Evolutionary conservation across 1,140 invertebrate genomes (phyloP), one percentile per base, ranked within the genome.

Genomic region (Batillaria attramentaria): DNA sequence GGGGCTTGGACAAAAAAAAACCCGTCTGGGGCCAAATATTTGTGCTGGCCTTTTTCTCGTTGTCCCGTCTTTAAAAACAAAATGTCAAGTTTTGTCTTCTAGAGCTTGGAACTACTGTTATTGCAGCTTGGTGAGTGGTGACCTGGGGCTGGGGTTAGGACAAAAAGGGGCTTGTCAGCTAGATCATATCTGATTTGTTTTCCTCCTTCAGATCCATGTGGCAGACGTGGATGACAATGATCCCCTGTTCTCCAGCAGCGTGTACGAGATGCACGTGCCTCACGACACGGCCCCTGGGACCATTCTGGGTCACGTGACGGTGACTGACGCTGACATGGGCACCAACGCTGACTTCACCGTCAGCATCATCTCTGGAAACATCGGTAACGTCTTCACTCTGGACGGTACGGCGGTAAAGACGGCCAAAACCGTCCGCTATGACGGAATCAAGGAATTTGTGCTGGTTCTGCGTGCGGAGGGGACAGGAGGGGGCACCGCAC

Each of bases 271-370:
- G 28, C 42, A 70, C 39, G 42, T 46, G 42, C 68, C 68, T 6
- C 68, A 70, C 39, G 35, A 37, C 41, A 70, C 68, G 2, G 10
- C 3, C 10, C 39, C 41, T 70, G 68, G 33, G 41, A 42, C 50
- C 68, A 70, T 46, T 28, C 39, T 70, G 41, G 68, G 68, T n/a
- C 24, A 46, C 6, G 82, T 86, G 41, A 79, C 81, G 24, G 84
- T 84, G 18, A 81, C 72, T 39, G 85, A 86, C 60, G 46, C n/a
- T 42, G 85, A 86, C 72, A 65, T n/a, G 1, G 85, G 85, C 4
- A 73, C 57, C 5, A 81, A 66, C 5, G 24, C 66, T 6, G 79
- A 86, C 66, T 82, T 84, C 13, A 75, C 65, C 24, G 41, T 85
- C n/a, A 78, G 39, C 37, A 80, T 86, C 24, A 73, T 74, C 39